Evolutionary conservation across 2,797 vertebrate genomes (phyloP), one percentile per base, ranked within the genome.

Genomic region (Argyrosomus regius): DNA sequence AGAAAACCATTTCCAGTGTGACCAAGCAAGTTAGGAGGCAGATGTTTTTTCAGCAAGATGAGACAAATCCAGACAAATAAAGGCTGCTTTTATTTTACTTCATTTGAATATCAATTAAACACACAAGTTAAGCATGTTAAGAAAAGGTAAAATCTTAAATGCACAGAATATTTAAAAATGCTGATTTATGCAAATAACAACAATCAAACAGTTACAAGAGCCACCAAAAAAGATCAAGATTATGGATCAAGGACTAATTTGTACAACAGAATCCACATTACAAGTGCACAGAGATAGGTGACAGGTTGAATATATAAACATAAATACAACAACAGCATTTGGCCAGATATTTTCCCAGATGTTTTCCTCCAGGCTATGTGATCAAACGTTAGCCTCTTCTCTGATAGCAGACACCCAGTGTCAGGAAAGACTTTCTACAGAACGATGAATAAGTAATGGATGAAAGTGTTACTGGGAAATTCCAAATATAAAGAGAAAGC

Each of bases 321-420:
- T 10, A 0, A 56, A 20, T 12, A 28, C 35, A 28, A 12, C 1
- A 28, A 12, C 1, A 26, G 24, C 24, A 56, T 56, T 72, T 63
- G 63, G 49, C 2, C 10, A 41, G 48, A 69, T 64, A 14, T 75
- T 67, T 48, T 45, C 0, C 18, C 72, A 75, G 81, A 59, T 31
- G 65, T 81, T 77, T 71, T 16, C 22, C 62, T 85, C 28, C 56
- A 69, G 43, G 71, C 54, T 64, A 17, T 66, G 63, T 63, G 49
- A 73, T 68, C 45, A 59, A 78, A 72, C 71, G 35, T 35, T 35
- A 35, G 35, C 35, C 35, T 39, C 8, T 39, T 2, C 1, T 39
- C 35, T 39, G 35, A 39, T 39, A 39, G 2, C 22, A 31, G 62
- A 45, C 28, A 70, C 39, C n/a, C 72, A 61, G 57, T 77, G 50